Evolutionary conservation across 2,888 invertebrate genomes (phyloP), one percentile per base, ranked within the genome.

Genomic region (Monochamus alternatus): DNA sequence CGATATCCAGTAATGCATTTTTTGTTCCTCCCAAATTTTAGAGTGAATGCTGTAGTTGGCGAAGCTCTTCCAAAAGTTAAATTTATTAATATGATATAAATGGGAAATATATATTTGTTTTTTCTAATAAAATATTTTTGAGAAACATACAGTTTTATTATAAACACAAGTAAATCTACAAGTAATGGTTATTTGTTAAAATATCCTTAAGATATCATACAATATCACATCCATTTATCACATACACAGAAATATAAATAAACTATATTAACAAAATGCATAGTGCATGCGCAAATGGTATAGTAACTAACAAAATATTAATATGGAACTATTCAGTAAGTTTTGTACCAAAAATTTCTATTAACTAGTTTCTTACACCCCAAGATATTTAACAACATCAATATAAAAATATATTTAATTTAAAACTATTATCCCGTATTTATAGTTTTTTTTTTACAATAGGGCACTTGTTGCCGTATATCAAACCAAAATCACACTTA

Each of bases 211-310:
- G 77, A 80, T 78, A 80, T 79, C 76, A 67, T 78, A 81, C 78
- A 77, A 78, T 81, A 81, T 81, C 81, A 81, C 81, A 81, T 81
- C 80, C 81, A 81, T 81, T 81, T 81, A 81, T 81, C 80, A 81
- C 81, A 81, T 81, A 81, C 81, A 81, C 81, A 81, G 78, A 81
- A 81, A 81, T 79, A 80, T 81, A 79, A 79, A 80, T 80, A 77
- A 79, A 78, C 78, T 76, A 77, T 79, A 79, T 75, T 79, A 80
- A 80, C 78, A 78, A 78, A 79, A 79, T 80, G 80, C 80, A 76
- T 77, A 76, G 81, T 81, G 81, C 81, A 81, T 81, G 80, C 81
- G 80, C 78, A 75, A 78, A 80, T 78, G 78, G 78, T 78, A 74
- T 74, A 74, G 70, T 69, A 76, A 78, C 60, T 78, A 79, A 79